These are phyloP conservation scores for Antrozous pallidus DNA, from an alignment of 2,797 vertebrate species.

Conservation along the genomic window DNA sequence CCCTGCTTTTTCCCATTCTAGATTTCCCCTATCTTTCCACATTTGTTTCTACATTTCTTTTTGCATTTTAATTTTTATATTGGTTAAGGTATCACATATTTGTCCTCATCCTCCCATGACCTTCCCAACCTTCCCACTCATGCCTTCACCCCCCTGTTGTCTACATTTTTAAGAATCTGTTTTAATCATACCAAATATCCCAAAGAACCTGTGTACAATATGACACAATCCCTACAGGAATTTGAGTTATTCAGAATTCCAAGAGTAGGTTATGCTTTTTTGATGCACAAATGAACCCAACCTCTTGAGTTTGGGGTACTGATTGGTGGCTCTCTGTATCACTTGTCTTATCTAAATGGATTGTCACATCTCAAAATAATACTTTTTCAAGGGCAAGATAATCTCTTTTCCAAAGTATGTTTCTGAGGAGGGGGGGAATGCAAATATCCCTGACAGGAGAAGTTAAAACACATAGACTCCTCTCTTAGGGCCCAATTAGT, in stretches of 20 bases:
- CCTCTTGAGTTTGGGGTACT: not conserved
- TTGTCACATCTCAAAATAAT: constrained; percentile 20
- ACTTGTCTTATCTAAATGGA: not conserved
- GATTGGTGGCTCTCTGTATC: not conserved
- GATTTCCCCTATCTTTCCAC: not conserved
- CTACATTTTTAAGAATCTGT: constrained; percentile 25
- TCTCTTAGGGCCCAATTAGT: constrained; percentile 61
- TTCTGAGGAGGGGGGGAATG: constrained; percentile 16
- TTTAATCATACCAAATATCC: not conserved
- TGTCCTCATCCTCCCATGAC: too few species aligned
- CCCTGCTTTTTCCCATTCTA: not conserved
- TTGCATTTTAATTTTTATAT: too few species aligned
- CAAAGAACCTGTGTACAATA: not conserved
- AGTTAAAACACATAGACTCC: constrained; percentile 6
- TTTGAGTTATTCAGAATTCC: not conserved
- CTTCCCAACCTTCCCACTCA: too few species aligned
- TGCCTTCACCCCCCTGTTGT: too few species aligned
- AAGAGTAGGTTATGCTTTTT: not conserved
- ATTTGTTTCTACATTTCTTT: constrained; percentile 14
- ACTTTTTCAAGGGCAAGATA: not conserved
- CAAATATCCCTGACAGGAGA: constrained; percentile 38
- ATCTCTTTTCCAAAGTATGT: constrained; percentile 18
- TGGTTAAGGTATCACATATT: too few species aligned
- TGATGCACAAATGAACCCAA: not conserved
- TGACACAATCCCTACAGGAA: not conserved